Evolutionary conservation across 2,113 vertebrate genomes (phyloP).

Genomic region (Mesembrinibis cayennensis): DNA sequence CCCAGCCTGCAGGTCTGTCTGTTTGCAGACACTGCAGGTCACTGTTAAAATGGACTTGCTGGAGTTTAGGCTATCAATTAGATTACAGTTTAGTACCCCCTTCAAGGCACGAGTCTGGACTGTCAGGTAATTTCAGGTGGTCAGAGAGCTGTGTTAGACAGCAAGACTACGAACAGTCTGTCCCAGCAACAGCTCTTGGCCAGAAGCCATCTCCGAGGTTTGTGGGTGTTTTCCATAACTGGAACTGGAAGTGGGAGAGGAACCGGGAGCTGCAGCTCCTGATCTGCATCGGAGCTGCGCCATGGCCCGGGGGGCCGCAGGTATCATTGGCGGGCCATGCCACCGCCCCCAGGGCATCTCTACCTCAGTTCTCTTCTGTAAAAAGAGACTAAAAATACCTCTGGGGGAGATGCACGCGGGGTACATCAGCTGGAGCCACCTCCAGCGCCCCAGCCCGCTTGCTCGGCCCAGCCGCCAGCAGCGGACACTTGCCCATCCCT

Average conservation of each 20-base stretch:
- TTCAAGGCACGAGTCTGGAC: neutral
- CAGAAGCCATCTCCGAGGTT: neutral
- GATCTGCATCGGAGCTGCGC: neutral
- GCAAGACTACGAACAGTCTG: neutral
- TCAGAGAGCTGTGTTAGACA: neutral
- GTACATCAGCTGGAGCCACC: neutral
- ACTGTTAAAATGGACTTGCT: neutral
- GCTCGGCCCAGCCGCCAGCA: neutral
- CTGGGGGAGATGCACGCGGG: neutral
- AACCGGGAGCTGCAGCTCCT: neutral
- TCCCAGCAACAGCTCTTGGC: neutral
- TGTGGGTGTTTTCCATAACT: conserved; percentile 1
- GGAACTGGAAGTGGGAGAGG: neutral
- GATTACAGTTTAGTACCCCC: neutral
- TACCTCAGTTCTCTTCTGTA: neutral
- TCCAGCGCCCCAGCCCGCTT: neutral
- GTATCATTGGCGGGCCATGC: neutral
- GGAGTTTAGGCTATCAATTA: neutral
- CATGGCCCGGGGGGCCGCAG: neutral
- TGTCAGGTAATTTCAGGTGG: neutral
- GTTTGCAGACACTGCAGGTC: conserved; percentile 19
- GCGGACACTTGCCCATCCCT: neutral
- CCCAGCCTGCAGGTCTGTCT: neutral
- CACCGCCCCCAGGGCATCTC: neutral
- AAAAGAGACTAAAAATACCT: neutral